Evolutionary conservation across 2,797 vertebrate species (phyloP).

Genomic region (Tadarida brasiliensis): DNA sequence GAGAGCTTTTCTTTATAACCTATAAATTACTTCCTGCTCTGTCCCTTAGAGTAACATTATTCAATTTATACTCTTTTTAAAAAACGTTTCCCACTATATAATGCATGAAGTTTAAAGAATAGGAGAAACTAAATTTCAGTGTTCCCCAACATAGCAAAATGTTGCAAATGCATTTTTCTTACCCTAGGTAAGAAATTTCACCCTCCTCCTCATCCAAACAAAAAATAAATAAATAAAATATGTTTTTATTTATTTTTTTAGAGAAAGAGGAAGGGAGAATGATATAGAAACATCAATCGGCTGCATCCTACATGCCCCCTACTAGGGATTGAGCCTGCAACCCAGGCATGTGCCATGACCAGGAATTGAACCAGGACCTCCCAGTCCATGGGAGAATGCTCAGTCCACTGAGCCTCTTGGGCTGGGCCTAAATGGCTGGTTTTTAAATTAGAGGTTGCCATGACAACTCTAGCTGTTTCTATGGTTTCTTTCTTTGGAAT

Average conservation of each 20-base stretch:
- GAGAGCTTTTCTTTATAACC: background rate
- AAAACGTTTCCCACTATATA: background rate
- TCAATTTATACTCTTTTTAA: background rate
- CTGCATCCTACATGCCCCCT: too few relatives aligned
- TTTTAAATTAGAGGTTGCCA: background rate
- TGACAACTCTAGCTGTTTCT: background rate
- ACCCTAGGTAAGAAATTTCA: slow-evolving; percentile 71
- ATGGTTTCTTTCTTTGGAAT: background rate
- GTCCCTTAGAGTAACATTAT: background rate
- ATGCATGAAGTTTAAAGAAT: background rate
- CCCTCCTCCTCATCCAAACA: slow-evolving; percentile 79
- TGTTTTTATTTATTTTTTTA: too few relatives aligned
- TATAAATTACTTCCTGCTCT: background rate
- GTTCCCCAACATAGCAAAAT: background rate
- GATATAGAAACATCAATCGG: too few relatives aligned
- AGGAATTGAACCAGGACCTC: too few relatives aligned
- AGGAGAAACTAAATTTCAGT: background rate
- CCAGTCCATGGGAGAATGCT: too few relatives aligned
- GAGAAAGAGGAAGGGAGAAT: too few relatives aligned
- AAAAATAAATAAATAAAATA: too few relatives aligned
- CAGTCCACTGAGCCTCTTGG: too few relatives aligned
- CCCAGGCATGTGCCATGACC: too few relatives aligned
- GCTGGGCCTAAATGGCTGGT: too few relatives aligned
- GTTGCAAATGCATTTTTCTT: background rate
- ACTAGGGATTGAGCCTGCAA: too few relatives aligned